Evolutionary conservation across 1,140 invertebrate genomes (phyloP).

Genomic region (Micrasema minimum): DNA sequence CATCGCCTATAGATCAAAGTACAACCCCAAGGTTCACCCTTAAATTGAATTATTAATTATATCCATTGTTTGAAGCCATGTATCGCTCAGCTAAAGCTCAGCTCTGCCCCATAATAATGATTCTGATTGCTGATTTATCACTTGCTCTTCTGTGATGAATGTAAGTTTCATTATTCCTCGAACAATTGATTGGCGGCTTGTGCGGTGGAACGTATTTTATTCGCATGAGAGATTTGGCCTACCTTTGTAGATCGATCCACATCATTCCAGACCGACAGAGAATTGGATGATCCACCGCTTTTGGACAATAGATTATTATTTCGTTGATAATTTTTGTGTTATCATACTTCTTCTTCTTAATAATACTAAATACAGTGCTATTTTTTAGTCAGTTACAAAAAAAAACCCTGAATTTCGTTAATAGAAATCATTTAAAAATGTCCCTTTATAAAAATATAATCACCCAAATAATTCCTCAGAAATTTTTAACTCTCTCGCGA

Average conservation of each 20-base stretch:
- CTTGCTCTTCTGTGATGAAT: conserved; percentile 15
- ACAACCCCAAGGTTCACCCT: not conserved
- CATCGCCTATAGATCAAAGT: too few relatives aligned
- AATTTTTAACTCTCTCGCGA: too few relatives aligned
- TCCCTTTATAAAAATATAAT: too few relatives aligned
- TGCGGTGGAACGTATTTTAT: conserved; percentile 13
- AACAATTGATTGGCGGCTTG: conserved; percentile 22
- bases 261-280: not conserved
- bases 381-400: too few relatives aligned
- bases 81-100: conserved; percentile 16
- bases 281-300: not conserved
- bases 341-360: too few relatives aligned
- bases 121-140: conserved; percentile 29
- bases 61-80: conserved; percentile 10
- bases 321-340: too few relatives aligned
- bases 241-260: conserved; percentile 8
- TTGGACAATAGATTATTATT: too few relatives aligned
- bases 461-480: too few relatives aligned
- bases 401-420: too few relatives aligned
- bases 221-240: conserved; percentile 18
- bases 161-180: conserved; percentile 29
- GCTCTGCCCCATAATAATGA: conserved; percentile 11
- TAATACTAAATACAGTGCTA: too few relatives aligned
- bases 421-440: too few relatives aligned
- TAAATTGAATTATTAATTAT: conserved; percentile 23